These are phyloP conservation scores for Macrochelys suwanniensis DNA, from an alignment of 2,797 vertebrate genomes.

Conservation along the genomic window DNA sequence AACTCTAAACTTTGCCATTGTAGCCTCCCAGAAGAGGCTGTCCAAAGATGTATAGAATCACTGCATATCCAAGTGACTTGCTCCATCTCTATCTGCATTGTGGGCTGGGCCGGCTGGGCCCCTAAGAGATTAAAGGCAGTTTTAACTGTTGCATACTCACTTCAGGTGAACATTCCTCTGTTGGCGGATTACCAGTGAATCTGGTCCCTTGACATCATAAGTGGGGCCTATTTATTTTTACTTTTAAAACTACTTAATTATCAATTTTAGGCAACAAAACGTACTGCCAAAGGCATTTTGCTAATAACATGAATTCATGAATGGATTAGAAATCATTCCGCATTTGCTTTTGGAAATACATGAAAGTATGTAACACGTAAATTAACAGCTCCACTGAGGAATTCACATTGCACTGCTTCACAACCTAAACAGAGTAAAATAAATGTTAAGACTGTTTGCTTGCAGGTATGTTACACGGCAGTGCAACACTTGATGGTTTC, in stretches of 20 bases:
- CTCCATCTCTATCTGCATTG: neutral
- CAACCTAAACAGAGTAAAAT: constrained; percentile 77
- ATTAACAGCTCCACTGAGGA: constrained; percentile 86
- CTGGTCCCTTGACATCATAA: neutral
- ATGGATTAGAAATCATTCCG: constrained; percentile 75
- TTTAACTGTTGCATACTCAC: neutral
- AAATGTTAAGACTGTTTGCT: constrained; percentile 45
- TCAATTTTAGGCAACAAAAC: constrained; percentile 69
- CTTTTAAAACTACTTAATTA: constrained; percentile 61
- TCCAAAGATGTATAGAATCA: neutral
- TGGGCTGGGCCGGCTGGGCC: neutral
- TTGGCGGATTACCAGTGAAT: neutral
- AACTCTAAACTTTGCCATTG: neutral
- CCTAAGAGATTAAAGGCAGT: neutral
- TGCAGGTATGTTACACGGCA: constrained; percentile 37
- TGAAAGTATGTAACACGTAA: constrained; percentile 80
- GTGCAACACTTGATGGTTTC: neutral
- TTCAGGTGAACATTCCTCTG: neutral
- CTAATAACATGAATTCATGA: constrained; percentile 79
- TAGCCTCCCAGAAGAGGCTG: neutral
- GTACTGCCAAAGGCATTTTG: constrained; percentile 76
- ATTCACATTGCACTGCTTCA: constrained; percentile 82
- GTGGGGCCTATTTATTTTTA: constrained; percentile 6
- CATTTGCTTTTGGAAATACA: constrained; percentile 79
- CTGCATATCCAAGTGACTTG: neutral